phyloP scores from a whole-genome alignment of 2,888 invertebrate genomes.

The Tetragnatha montana region DNA sequence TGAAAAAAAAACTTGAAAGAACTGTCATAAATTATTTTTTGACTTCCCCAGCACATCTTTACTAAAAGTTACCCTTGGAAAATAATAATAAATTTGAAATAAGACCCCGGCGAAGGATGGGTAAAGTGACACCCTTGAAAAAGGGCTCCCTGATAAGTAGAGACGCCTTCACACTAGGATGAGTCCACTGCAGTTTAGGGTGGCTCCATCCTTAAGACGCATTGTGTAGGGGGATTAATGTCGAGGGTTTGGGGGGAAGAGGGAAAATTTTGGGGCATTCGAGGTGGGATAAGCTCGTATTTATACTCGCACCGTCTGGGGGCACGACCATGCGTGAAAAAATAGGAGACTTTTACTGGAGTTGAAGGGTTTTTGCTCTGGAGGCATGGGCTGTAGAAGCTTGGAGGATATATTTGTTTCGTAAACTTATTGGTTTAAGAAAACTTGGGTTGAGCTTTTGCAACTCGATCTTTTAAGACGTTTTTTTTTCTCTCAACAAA shows the following conservation, averaged over 20 bases:
- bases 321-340: not conserved
- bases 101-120: conserved; percentile 1
- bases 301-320: not conserved
- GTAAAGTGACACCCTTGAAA: conserved; percentile 15
- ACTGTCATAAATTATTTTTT: conserved; percentile 29
- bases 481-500: too few relatives aligned
- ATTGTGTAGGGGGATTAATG: conserved; percentile 20
- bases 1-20: not conserved
- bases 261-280: not conserved
- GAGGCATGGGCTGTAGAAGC: too few relatives aligned
- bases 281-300: not conserved
- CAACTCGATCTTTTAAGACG: too few relatives aligned
- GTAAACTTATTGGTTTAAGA: too few relatives aligned
- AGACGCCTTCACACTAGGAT: not conserved
- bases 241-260: not conserved
- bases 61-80: not conserved
- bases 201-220: not conserved
- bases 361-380: not conserved
- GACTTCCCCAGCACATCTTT: not conserved
- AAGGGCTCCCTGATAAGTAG: not conserved
- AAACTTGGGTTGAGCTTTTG: too few relatives aligned
- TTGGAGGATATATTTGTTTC: too few relatives aligned
- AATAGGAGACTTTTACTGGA: not conserved
- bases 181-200: not conserved
- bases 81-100: conserved; percentile 22